Evolutionary conservation across 2,888 invertebrate genomes (phyloP).

Genomic region (Latrodectus hesperus): DNA sequence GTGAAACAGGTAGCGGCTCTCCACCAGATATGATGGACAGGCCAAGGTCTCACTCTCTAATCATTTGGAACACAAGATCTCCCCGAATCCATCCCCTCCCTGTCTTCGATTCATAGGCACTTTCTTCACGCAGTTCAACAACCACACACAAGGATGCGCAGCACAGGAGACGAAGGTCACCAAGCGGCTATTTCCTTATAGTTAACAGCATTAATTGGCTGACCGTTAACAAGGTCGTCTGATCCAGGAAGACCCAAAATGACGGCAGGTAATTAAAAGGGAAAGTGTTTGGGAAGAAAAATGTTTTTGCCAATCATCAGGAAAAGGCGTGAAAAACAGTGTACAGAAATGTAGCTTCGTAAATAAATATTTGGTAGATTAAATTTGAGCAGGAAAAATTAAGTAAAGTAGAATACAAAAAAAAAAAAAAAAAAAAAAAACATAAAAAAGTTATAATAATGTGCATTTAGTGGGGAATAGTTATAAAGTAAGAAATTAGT

Average conservation of each 20-base stretch:
- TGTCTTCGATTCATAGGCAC: neutral
- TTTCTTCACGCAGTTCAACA: constrained; percentile 25
- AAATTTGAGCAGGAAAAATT: too few species aligned
- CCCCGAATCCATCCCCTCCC: neutral
- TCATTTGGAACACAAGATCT: neutral
- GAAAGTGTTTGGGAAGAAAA: neutral
- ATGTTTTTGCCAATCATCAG: neutral
- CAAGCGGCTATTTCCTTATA: neutral
- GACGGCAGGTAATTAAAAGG: neutral
- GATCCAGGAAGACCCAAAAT: neutral
- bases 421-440: too few species aligned
- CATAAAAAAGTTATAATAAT: too few species aligned
- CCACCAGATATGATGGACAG: neutral
- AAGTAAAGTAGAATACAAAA: too few species aligned
- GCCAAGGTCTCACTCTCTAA: constrained; percentile 19
- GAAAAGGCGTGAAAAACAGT: too few species aligned
- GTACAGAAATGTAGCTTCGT: too few species aligned
- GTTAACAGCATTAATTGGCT: neutral
- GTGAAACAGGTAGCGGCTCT: neutral
- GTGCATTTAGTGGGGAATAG: too few species aligned
- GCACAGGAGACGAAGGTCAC: neutral
- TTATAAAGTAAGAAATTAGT: too few species aligned
- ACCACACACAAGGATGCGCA: constrained; percentile 29
- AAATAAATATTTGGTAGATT: too few species aligned
- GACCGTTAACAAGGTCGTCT: neutral